Base-by-base conservation (phyloP, 2,888 invertebrate genomes). In the Pyrochroa serraticornis region DNA sequence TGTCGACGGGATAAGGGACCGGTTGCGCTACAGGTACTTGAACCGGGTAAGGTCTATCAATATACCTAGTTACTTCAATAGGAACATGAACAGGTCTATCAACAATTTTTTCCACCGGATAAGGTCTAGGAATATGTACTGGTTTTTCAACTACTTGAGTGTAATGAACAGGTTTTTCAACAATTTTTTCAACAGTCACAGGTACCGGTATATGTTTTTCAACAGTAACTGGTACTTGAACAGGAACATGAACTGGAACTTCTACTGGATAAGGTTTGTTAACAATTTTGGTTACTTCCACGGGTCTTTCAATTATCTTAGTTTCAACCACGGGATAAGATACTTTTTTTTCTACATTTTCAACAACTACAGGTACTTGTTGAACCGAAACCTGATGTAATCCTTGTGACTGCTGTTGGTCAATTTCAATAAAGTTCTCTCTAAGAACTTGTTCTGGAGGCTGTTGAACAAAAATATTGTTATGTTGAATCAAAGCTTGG, bases 11-110 rank as follows among this genome's bases (percentile, higher is more conserved):
- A 55, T 68, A 68, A 1, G 70, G 69, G 36, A 81, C 44, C 62
- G 82, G 81, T 52, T 80, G 79, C 7, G 78, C 80, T 38, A 82
- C 80, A 13, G 67, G 68, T 13, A 76, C 71, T 50, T 72, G 66
- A 1, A 75, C 76, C 6, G 74, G 71, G 56, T 72, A 72, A 6
- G 73, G 80, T 62, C 79, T 81, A 62, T 85, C 85, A 0, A 85
- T 80, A 0, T 82, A 80, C 48, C 82, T 78, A 0, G 83, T 83
- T 0, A 85, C 77, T 10, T 83, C 81, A 1, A 84, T 75, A 51
- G 80, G 76, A 0, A 84, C 75, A 7, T 82, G 81, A 1, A 85
- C 77, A 57, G 79, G 74, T 62, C 75, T 79, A 46, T 79, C 78
- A 0, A 84, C 81, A 62, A 83, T 68, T 32, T 72, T 69, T 54